Conservation (phyloP, 2,888 invertebrate species). For the Scrobipalpa costella region DNA sequence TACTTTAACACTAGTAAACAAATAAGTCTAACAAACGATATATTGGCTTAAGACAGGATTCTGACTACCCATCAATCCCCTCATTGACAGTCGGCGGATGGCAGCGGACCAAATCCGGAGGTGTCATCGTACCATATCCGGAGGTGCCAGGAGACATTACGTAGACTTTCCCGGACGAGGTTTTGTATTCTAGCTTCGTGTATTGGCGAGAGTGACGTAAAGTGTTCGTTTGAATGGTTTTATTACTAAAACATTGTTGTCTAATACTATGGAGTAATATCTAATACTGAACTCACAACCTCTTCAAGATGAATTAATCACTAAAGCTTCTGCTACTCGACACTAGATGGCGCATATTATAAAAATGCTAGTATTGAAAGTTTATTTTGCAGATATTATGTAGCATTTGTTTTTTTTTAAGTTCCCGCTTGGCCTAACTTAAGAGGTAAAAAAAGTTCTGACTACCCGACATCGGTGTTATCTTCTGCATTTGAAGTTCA, state of each 20-base stretch:
- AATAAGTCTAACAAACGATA: neutral
- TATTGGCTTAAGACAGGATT: neutral
- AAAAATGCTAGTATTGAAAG: too few relatives aligned
- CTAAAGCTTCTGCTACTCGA: neutral
- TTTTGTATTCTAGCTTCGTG: constrained; percentile 1
- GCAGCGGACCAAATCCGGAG: constrained; percentile 9
- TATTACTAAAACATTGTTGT: neutral
- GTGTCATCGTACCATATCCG: neutral
- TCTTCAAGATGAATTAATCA: too few relatives aligned
- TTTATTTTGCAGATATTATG: too few relatives aligned
- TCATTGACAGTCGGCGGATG: neutral
- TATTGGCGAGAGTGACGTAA: constrained; percentile 3
- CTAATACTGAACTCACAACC: too few relatives aligned
- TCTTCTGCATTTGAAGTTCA: too few relatives aligned
- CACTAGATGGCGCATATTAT: neutral
- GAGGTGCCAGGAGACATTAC: neutral
- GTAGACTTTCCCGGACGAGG: constrained; percentile 5
- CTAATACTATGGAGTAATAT: too few relatives aligned
- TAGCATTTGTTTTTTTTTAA: too few relatives aligned
- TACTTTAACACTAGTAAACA: too few relatives aligned
- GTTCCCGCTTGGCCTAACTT: too few relatives aligned
- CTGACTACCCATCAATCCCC: neutral
- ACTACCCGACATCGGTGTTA: too few relatives aligned
- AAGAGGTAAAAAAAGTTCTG: too few relatives aligned
- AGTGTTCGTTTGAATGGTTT: neutral